Evolutionary conservation across 2,888 invertebrate genomes (phyloP).

Genomic region (Ophion ellenae): DNA sequence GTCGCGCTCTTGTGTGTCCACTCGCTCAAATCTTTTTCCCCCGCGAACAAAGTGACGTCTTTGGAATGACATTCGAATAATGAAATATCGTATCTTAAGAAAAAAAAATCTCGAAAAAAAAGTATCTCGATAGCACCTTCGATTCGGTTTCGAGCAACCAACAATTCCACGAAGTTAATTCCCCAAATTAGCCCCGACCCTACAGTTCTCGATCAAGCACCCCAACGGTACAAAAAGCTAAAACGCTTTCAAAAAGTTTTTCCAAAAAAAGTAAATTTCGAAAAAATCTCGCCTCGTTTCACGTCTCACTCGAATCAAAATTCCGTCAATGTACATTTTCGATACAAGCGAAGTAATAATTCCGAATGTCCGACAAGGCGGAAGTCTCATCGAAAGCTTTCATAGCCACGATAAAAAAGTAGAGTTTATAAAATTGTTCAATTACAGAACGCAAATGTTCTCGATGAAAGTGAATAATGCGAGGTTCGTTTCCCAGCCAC

Average conservation of each 20-base stretch:
- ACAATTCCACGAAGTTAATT: no score
- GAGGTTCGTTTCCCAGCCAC: not conserved
- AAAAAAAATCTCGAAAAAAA: not conserved
- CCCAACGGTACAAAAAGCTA: no score
- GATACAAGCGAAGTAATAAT: not conserved
- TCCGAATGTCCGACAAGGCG: not conserved
- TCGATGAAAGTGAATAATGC: not conserved
- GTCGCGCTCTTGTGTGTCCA: conserved; percentile 31
- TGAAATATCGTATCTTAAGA: not conserved
- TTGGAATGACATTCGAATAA: not conserved
- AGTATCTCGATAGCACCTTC: not conserved
- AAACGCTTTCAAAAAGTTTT: no score
- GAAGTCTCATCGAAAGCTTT: not conserved
- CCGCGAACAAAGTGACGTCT: not conserved
- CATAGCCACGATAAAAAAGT: not conserved
- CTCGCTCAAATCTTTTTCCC: conserved; percentile 24
- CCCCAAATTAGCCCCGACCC: no score
- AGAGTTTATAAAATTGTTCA: not conserved
- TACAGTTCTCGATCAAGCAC: no score
- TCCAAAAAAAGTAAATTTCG: not conserved
- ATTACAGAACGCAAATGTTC: not conserved
- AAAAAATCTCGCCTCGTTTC: not conserved
- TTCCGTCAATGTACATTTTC: not conserved
- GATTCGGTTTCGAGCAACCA: no score
- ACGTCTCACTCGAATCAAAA: not conserved